A percentile compares a stretch with the other conserved stretches of the same genome.
phyloP scores from a whole-genome alignment of 2,797 vertebrate species.

The Sciurus carolinensis region DNA sequence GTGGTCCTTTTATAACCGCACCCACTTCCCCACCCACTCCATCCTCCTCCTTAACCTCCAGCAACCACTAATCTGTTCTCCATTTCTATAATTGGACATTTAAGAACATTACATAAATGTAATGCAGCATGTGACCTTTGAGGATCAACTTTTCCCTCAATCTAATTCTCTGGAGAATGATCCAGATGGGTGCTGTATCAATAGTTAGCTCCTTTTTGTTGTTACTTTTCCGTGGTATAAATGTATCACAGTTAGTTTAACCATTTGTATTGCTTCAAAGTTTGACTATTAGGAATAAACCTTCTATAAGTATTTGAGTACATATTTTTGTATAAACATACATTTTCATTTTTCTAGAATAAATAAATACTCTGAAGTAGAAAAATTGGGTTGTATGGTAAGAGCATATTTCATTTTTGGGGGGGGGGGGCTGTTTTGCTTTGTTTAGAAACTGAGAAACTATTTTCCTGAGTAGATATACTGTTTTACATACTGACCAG shows the following conservation, averaged over 20 bases:
- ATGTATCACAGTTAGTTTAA: neutral
- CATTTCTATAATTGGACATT: slow-evolving; percentile 7
- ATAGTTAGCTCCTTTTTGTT: neutral
- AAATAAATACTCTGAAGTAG: neutral
- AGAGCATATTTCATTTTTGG: no score
- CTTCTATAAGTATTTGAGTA: neutral
- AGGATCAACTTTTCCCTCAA: neutral
- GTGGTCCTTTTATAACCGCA: neutral
- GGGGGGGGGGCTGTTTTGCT: neutral
- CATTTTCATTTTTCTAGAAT: neutral
- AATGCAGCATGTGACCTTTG: neutral
- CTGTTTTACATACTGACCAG: neutral
- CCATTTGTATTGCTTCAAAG: neutral
- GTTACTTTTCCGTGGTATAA: neutral
- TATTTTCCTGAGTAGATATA: neutral
- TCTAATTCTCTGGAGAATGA: slow-evolving; percentile 8
- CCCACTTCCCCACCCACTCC: neutral
- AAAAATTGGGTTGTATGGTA: neutral
- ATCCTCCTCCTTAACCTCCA: neutral
- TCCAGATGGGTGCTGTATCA: neutral
- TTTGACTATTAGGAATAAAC: slow-evolving; percentile 13
- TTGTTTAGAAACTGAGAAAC: neutral
- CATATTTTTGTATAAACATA: neutral
- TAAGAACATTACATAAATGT: neutral
- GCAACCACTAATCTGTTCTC: neutral